Conservation (phyloP, 2,888 invertebrate species). For the Cepaea hortensis region DNA sequence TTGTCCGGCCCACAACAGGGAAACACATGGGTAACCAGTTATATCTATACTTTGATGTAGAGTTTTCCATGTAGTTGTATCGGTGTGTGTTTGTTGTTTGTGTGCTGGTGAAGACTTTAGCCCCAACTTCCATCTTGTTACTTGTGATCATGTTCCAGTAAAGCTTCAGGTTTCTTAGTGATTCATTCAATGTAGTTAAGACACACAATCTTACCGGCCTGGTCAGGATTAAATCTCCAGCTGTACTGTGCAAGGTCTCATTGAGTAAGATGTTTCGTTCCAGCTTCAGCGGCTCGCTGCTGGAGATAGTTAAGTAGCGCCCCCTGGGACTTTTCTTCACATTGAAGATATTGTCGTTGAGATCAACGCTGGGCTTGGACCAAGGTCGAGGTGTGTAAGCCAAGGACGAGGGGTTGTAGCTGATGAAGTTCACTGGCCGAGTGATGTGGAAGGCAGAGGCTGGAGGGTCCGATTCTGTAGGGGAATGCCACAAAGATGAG, state of each 20-base stretch:
- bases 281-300: constrained; percentile 76
- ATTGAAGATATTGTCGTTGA: constrained; percentile 51
- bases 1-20: no score
- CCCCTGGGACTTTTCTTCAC: constrained; percentile 75
- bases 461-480: constrained; percentile 22
- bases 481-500: no score
- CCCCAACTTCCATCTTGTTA: no score
- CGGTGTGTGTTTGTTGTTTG: no score
- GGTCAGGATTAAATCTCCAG: constrained; percentile 66
- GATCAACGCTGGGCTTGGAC: constrained; percentile 31
- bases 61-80: no score
- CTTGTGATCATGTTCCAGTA: no score
- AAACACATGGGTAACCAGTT: no score
- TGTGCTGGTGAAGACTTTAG: no score
- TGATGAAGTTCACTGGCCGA: constrained; percentile 12
- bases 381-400: constrained; percentile 47
- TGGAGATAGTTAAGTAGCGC: constrained; percentile 88
- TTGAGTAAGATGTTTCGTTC: constrained; percentile 58
- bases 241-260: constrained; percentile 62
- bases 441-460: constrained; percentile 32
- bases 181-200: neutral
- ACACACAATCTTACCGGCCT: constrained; percentile 59
- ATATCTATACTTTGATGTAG: no score
- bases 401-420: neutral
- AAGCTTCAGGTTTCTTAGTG: no score